phyloP scores from a whole-genome alignment of 2,888 invertebrate genomes.

The Trichopoda pennipes region DNA sequence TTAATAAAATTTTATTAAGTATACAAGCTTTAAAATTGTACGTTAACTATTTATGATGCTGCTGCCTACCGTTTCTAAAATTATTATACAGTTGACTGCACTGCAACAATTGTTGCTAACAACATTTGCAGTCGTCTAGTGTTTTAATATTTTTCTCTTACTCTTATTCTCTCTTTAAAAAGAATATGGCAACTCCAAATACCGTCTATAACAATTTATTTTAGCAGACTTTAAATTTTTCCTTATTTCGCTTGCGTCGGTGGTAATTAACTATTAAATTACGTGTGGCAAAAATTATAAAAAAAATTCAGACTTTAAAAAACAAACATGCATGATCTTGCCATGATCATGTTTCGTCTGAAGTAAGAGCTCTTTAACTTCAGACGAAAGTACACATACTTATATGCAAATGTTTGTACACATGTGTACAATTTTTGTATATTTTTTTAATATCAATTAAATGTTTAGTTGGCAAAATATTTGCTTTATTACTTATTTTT shows the following conservation, averaged over 20 bases:
- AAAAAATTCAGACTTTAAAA: background rate
- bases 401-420: too few species aligned
- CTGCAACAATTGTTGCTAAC: too few species aligned
- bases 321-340: constrained; percentile 2
- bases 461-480: background rate
- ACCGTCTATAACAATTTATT: constrained; percentile 27
- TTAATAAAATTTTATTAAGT: too few species aligned
- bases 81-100: too few species aligned
- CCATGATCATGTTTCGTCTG: constrained; percentile 35
- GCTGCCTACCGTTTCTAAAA: too few species aligned
- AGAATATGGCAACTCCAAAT: constrained; percentile 11
- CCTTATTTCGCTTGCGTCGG: constrained; percentile 35
- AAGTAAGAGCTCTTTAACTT: constrained; percentile 4
- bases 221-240: constrained; percentile 51
- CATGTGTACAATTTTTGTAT: background rate
- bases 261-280: constrained; percentile 50
- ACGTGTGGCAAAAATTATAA: constrained; percentile 62
- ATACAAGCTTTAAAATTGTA: too few species aligned
- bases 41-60: too few species aligned
- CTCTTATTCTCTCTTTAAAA: too few species aligned
- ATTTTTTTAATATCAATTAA: background rate
- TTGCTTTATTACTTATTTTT: too few species aligned
- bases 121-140: too few species aligned
- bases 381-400: background rate
- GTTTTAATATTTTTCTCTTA: too few species aligned